phyloP scores from a whole-genome alignment of 2,888 invertebrate genomes.

The Xylota segnis region DNA sequence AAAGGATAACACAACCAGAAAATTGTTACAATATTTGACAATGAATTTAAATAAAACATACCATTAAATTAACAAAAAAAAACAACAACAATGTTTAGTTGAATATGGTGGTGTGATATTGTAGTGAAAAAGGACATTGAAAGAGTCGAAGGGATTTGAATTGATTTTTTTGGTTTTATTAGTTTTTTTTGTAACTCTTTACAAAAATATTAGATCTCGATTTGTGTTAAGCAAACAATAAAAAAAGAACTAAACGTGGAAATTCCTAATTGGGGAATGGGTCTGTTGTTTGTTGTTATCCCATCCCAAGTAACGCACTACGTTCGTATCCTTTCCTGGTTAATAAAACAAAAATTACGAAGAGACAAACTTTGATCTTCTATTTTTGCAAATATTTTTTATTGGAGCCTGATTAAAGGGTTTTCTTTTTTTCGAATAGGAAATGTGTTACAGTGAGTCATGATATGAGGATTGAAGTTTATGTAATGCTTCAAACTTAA shows the following conservation, averaged over 20 bases:
- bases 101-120: constrained; percentile 42
- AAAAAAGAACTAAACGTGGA: not conserved
- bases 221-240: constrained; percentile 44
- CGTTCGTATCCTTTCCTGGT: not conserved
- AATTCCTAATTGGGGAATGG: not conserved
- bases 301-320: constrained; percentile 11
- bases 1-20: constrained; percentile 76
- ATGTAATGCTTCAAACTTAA: constrained; percentile 4
- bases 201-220: constrained; percentile 70
- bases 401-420: constrained; percentile 20
- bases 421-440: not conserved
- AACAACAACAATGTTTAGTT: constrained; percentile 27
- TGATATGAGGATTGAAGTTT: constrained; percentile 21
- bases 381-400: constrained; percentile 46
- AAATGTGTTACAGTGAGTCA: constrained; percentile 18
- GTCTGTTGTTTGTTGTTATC: not conserved
- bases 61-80: constrained; percentile 2
- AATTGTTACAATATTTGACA: constrained; percentile 50
- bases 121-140: constrained; percentile 48
- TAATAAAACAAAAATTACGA: constrained; percentile 8
- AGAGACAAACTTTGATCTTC: constrained; percentile 36
- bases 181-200: constrained; percentile 55
- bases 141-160: not conserved
- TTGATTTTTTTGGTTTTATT: constrained; percentile 12
- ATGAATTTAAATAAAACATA: constrained; percentile 47